Evolutionary conservation across 1,140 invertebrate genomes (phyloP).

Genomic region (Brachionus calyciflorus): DNA sequence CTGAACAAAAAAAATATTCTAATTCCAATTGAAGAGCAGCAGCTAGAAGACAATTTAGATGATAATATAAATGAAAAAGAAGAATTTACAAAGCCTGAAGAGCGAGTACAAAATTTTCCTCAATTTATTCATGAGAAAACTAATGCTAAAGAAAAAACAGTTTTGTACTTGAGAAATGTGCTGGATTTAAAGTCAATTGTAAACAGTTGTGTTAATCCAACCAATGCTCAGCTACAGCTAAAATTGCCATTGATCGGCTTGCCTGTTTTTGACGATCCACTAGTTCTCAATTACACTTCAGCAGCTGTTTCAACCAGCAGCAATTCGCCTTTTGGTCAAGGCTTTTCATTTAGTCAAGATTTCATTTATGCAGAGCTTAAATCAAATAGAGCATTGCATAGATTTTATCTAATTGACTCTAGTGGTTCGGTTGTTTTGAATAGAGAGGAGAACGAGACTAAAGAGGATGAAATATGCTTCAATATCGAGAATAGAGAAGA

Average conservation of each 20-base stretch:
- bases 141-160: conserved; percentile 4
- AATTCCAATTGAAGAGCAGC: conserved; percentile 3
- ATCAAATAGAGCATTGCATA: conserved; percentile 4
- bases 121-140: background rate
- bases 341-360: conserved; percentile 2
- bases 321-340: background rate
- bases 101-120: background rate
- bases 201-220: background rate
- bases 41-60: background rate
- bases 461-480: background rate
- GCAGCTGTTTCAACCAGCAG: background rate
- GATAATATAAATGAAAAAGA: background rate
- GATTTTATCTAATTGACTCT: background rate
- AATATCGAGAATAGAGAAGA: background rate
- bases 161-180: conserved; percentile 12
- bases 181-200: conserved; percentile 14
- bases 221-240: conserved; percentile 9
- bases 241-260: background rate
- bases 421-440: conserved; percentile 8
- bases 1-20: background rate
- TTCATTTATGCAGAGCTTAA: conserved; percentile 18
- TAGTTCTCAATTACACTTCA: background rate
- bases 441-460: background rate
- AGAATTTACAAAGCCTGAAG: background rate
- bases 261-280: conserved; percentile 2